Percentiles rank a stretch among this genome's conserved stretches.
Conservation (phyloP, 2,888 invertebrate species). For the Cepaea hortensis region DNA sequence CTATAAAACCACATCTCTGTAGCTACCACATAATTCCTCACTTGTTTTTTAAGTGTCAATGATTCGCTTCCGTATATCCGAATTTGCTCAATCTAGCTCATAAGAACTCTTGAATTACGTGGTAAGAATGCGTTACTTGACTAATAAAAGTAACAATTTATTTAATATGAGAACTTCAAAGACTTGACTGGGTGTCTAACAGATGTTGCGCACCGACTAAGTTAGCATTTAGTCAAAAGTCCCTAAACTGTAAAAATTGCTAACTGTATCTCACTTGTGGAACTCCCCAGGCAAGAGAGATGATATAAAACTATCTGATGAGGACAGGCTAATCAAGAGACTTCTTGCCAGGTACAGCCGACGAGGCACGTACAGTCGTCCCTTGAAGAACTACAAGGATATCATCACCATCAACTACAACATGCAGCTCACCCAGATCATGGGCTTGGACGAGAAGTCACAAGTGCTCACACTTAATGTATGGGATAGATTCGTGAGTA, state of each 20-base stretch:
- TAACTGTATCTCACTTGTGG: background rate
- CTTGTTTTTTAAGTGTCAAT: no score
- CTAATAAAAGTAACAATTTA: no score
- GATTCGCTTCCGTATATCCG: no score
- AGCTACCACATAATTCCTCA: no score
- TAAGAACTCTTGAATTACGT: no score
- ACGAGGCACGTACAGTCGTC: slow-evolving; percentile 72
- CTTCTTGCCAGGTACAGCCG: slow-evolving; percentile 68
- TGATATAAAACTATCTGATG: slow-evolving; percentile 63
- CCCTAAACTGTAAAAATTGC: background rate
- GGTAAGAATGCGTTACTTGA: no score
- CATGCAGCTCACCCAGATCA: slow-evolving; percentile 75
- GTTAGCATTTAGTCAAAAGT: no score
- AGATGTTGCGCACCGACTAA: no score
- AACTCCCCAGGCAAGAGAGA: slow-evolving; percentile 22
- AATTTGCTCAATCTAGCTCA: no score
- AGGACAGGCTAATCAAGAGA: slow-evolving; percentile 71
- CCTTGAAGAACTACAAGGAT: slow-evolving; percentile 71
- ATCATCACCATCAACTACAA: slow-evolving; percentile 71
- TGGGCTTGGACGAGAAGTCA: slow-evolving; percentile 76
- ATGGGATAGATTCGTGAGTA: slow-evolving; percentile 76
- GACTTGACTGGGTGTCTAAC: no score
- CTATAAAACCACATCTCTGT: no score
- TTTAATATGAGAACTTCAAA: no score
- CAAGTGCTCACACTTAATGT: slow-evolving; percentile 76